phyloP scores from a whole-genome alignment of 1,140 invertebrate species.

The Drosophila nikananu region DNA sequence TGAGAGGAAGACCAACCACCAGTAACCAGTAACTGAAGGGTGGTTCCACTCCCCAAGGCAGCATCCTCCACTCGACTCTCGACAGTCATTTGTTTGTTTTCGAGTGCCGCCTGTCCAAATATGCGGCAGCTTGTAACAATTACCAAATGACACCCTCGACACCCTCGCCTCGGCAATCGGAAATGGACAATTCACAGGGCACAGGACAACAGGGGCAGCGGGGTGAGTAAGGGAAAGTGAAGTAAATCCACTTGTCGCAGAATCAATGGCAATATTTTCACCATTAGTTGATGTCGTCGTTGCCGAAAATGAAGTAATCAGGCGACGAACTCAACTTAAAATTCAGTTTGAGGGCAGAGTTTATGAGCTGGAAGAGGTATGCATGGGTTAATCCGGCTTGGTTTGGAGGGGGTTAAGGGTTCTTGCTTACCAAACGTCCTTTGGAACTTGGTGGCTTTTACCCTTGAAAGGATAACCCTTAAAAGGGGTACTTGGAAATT shows the following conservation, averaged over 20 bases:
- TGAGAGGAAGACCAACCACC: constrained; percentile 22
- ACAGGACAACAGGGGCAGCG: background rate
- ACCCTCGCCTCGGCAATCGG: constrained; percentile 38
- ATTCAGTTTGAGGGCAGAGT: constrained; percentile 56
- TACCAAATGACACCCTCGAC: constrained; percentile 84
- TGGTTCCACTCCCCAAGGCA: constrained; percentile 40
- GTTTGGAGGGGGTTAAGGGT: constrained; percentile 20
- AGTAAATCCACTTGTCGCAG: constrained; percentile 70
- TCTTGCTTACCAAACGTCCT: background rate
- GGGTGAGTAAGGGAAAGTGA: background rate
- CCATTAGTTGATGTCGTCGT: constrained; percentile 61
- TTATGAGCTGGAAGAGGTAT: constrained; percentile 69
- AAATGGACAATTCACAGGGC: constrained; percentile 24
- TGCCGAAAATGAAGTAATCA: constrained; percentile 57
- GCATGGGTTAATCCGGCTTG: constrained; percentile 6
- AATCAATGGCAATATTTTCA: constrained; percentile 80
- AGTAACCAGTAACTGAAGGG: constrained; percentile 24
- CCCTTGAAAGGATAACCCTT: background rate
- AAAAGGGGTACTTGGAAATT: background rate
- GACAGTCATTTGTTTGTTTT: constrained; percentile 75
- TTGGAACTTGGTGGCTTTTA: background rate
- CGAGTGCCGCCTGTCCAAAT: constrained; percentile 73
- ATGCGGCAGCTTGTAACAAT: constrained; percentile 83
- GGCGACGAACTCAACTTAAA: constrained; percentile 58
- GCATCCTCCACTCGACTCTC: constrained; percentile 14